Conservation (phyloP, 2,888 invertebrate species). For the Ecliptopera silaceata region DNA sequence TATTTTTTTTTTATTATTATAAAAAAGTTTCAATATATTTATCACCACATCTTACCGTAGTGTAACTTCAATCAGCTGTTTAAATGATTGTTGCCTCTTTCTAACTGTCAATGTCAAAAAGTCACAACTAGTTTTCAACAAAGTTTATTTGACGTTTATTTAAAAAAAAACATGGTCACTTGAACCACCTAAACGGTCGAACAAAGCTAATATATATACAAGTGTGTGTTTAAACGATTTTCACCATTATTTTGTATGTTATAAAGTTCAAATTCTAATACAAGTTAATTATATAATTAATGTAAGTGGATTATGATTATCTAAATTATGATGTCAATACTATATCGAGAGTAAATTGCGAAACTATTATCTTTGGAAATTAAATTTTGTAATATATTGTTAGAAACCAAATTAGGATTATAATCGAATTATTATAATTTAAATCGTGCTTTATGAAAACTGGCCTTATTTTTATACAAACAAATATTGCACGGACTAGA, state of each 20-base stretch:
- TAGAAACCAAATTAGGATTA: not conserved
- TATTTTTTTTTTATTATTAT: too few species aligned
- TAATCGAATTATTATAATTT: not conserved
- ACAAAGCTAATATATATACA: not conserved
- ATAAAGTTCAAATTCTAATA: conserved; percentile 39
- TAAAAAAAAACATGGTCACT: conserved; percentile 7
- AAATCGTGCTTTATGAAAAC: too few species aligned
- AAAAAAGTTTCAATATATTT: too few species aligned
- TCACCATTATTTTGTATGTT: conserved; percentile 30
- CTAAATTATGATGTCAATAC: conserved; percentile 66
- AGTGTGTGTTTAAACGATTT: conserved; percentile 25
- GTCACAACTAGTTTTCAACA: too few species aligned
- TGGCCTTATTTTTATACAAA: too few species aligned
- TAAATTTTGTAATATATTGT: not conserved
- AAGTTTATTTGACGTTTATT: too few species aligned
- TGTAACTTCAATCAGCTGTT: too few species aligned
- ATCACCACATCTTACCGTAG: too few species aligned
- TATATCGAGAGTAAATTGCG: conserved; percentile 13
- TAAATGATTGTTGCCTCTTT: too few species aligned
- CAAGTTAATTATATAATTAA: conserved; percentile 11
- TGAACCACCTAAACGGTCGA: not conserved
- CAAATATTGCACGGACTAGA: too few species aligned
- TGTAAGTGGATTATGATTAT: conserved; percentile 47
- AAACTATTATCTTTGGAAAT: conserved; percentile 11
- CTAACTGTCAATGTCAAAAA: too few species aligned